Conservation (phyloP, 2,113 vertebrate genomes). For the Brachionichthys hirsutus region DNA sequence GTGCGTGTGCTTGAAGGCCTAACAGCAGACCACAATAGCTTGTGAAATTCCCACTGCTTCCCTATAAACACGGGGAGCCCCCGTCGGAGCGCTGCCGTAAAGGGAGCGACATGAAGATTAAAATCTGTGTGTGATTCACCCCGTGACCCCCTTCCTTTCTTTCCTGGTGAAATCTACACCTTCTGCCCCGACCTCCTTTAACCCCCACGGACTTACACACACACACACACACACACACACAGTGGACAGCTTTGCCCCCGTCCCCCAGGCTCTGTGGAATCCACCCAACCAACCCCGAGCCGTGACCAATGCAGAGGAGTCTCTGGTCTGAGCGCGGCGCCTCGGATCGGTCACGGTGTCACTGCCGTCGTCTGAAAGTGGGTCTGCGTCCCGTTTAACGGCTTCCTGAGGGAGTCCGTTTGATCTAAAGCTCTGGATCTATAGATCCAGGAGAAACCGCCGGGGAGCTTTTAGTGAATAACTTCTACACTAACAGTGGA, state of each 20-base stretch:
- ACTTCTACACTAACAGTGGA: too few species aligned
- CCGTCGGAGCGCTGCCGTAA: too few species aligned
- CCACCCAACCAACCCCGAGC: slow-evolving; percentile 5
- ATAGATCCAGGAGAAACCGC: too few species aligned
- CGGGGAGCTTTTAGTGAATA: too few species aligned
- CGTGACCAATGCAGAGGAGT: slow-evolving; percentile 46
- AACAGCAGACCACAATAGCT: too few species aligned
- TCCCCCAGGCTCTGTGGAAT: slow-evolving; percentile 27
- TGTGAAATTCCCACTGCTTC: too few species aligned
- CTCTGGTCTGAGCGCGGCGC: slow-evolving; percentile 14
- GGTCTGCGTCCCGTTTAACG: neutral
- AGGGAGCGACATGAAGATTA: neutral
- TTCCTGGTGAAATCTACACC: slow-evolving; percentile 43
- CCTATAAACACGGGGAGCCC: too few species aligned
- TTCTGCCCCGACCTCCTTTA: slow-evolving; percentile 20
- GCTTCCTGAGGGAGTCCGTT: too few species aligned
- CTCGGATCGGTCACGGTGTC: neutral
- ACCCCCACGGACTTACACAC: slow-evolving; percentile 9
- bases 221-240: neutral
- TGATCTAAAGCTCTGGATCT: too few species aligned
- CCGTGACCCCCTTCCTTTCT: slow-evolving; percentile 27
- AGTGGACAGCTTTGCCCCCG: too few species aligned
- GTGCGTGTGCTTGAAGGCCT: too few species aligned
- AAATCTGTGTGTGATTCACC: slow-evolving; percentile 18
- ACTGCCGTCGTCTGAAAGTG: slow-evolving; percentile 8